phyloP scores from a whole-genome alignment of 2,113 vertebrate genomes.

The Talpa occidentalis region DNA sequence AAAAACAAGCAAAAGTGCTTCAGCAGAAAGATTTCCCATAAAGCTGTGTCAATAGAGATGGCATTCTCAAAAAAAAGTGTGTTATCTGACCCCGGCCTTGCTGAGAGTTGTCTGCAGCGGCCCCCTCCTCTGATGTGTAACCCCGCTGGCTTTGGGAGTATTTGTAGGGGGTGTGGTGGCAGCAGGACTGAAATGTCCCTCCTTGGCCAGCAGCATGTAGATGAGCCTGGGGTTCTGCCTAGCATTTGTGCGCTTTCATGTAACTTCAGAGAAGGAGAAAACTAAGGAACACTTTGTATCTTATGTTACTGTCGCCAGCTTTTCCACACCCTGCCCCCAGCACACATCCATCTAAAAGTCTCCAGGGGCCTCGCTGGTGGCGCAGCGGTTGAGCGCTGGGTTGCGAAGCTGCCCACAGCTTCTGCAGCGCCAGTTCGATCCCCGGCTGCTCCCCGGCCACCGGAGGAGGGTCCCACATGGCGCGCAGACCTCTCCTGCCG shows the following conservation, averaged over 20 bases:
- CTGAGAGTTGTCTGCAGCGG: neutral
- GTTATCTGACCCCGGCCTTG: neutral
- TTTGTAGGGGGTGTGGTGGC: rapidly evolving
- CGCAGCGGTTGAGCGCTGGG: no score
- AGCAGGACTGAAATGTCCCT: neutral
- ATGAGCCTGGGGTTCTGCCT: neutral
- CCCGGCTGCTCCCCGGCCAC: no score
- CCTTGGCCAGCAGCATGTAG: neutral
- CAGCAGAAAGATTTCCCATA: slow-evolving; percentile 49
- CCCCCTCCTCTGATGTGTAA: neutral
- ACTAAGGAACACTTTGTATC: neutral
- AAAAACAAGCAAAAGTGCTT: slow-evolving; percentile 50
- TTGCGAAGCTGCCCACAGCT: no score
- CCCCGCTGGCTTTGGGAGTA: neutral
- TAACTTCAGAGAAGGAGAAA: neutral
- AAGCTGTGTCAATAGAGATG: neutral
- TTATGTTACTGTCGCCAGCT: neutral
- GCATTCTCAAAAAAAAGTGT: neutral
- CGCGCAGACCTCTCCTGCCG: no score
- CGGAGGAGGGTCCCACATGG: no score
- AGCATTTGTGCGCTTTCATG: neutral
- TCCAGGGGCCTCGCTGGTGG: no score
- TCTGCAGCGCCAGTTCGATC: no score
- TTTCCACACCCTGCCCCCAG: neutral
- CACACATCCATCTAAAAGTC: neutral